Evolutionary conservation across 2,797 vertebrate genomes (phyloP).

Genomic region (Gambusia yucatana): DNA sequence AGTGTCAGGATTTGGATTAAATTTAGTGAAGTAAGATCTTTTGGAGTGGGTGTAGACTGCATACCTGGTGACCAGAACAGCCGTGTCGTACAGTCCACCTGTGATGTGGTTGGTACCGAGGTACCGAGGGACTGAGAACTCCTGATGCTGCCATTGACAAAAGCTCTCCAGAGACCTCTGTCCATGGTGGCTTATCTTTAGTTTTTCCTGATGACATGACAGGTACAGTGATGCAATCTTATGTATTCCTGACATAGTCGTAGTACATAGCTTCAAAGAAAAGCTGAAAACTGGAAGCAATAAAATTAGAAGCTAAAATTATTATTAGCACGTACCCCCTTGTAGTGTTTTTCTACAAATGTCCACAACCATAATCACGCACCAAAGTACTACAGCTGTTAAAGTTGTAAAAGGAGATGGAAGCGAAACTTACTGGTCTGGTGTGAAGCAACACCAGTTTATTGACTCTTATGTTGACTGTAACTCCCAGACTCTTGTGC

Average conservation of each 20-base stretch:
- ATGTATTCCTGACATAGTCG: neutral
- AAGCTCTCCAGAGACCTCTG: constrained; percentile 95
- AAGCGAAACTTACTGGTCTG: constrained; percentile 88
- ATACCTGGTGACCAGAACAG: constrained; percentile 97
- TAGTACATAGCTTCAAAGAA: neutral
- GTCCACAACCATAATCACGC: neutral
- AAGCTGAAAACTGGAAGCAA: neutral
- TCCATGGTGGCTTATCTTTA: constrained; percentile 94
- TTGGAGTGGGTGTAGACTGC: neutral
- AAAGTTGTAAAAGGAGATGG: neutral
- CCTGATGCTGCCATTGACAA: constrained; percentile 96
- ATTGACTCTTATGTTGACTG: constrained; percentile 91
- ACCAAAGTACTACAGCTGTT: neutral
- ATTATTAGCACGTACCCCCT: neutral
- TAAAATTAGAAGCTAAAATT: neutral
- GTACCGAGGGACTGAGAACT: constrained; percentile 88
- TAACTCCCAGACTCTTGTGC: constrained; percentile 90
- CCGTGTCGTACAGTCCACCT: constrained; percentile 88
- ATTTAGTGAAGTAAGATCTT: neutral
- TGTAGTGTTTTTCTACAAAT: neutral
- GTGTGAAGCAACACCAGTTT: constrained; percentile 91
- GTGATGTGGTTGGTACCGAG: constrained; percentile 93
- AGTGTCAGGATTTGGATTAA: neutral
- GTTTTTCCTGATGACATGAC: constrained; percentile 79
- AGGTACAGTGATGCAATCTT: constrained; percentile 1